Evolutionary conservation across 2,888 invertebrate genomes (phyloP), one percentile per base, ranked within the genome.

Genomic region (Crematogaster levior): DNA sequence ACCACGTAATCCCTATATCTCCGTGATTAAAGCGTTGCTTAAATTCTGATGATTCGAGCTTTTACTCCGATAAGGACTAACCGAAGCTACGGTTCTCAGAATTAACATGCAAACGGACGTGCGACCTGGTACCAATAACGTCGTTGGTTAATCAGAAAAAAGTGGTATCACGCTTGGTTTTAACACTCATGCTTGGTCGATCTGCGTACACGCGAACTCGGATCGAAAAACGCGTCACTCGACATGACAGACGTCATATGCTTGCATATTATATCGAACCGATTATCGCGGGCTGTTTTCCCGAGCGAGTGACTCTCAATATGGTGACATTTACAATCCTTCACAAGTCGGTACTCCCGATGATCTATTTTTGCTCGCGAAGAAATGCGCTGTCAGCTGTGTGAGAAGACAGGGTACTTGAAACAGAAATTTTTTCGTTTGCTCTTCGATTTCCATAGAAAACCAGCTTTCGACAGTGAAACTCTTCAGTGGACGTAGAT

Each of bases 161-260:
- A 89, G 83, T 66, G 83, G 84, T 86, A 89, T 88, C 90, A 88
- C 86, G 89, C 86, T 86, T 84, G 84, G 85, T 90, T 84, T 91
- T 91, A 88, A 91, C 89, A 89, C 89, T 90, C 83, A 18, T 87
- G 89, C 90, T 90, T 87, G 84, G 60, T 46, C 18, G 40, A 72
- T 63, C 74, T 60, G 43, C 63, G 53, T 56, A 77, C 90, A 90
- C 90, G 91, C 90, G 61, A 90, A 81, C 87, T 81, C 65, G 74
- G 84, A 74, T 82, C 85, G 87, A 87, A 90, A n/a, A 77, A 70
- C 61, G 82, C 79, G 75, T 66, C 53, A 74, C 68, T 70, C 81
- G 60, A 70, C 79, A 21, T 74, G 85, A 74, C 72, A 73, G 70
- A 82, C 74, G 81, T 79, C 80, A 56, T 84, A 84, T 63, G 61